Evolutionary conservation across 2,888 invertebrate genomes (phyloP).

Genomic region (Mallateleia sp.): DNA sequence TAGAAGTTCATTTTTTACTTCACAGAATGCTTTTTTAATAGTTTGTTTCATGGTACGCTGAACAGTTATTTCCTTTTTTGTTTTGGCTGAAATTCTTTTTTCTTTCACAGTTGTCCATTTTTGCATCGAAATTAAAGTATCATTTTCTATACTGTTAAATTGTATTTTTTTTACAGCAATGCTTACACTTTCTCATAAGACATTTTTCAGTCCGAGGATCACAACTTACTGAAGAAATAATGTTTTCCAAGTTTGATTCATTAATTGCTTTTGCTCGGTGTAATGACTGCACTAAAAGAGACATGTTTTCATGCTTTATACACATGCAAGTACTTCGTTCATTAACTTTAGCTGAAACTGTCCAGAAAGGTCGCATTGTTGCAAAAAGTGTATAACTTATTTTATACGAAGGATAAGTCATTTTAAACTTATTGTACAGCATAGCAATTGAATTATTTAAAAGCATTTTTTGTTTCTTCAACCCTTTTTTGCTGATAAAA

Average conservation of each 20-base stretch:
- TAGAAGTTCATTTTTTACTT: conserved; percentile 9
- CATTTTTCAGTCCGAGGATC: not conserved
- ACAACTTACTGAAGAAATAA: conserved; percentile 10
- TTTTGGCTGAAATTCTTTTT: conserved; percentile 9
- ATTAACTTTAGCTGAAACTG: conserved; percentile 31
- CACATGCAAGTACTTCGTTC: conserved; percentile 47
- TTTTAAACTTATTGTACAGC: conserved; percentile 24
- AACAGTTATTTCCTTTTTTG: conserved; percentile 31
- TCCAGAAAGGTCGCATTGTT: conserved; percentile 51
- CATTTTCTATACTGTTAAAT: conserved; percentile 22
- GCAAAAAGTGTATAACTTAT: conserved; percentile 44
- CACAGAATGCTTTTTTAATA: not conserved
- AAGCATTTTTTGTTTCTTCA: conserved; percentile 52
- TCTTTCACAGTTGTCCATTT: conserved; percentile 15
- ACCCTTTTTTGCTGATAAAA: conserved; percentile 20
- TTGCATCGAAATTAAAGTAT: not conserved
- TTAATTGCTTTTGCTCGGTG: too few relatives aligned
- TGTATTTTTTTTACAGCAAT: conserved; percentile 13
- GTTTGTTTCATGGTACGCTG: conserved; percentile 44
- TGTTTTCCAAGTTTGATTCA: too few relatives aligned
- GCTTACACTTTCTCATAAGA: not conserved
- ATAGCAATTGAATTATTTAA: conserved; percentile 34
- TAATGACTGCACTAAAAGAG: conserved; percentile 20
- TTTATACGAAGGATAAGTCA: conserved; percentile 12
- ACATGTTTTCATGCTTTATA: conserved; percentile 59